Conservation (phyloP, 1,140 invertebrate genomes). For the Brachionus asplanchnoidis region DNA sequence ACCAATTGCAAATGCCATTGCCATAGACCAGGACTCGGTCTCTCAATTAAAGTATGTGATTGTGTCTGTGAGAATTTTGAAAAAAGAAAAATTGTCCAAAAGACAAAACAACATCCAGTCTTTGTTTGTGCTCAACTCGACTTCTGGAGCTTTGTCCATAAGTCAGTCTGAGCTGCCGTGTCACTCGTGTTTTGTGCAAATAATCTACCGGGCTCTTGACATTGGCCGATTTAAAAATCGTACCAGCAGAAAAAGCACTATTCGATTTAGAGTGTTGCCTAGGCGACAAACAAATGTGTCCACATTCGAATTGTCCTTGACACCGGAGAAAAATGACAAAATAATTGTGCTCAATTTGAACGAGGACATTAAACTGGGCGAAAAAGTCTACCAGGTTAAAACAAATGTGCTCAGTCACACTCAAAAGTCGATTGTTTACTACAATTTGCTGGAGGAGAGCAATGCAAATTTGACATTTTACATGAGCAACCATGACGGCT, state of each 20-base stretch:
- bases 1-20: conserved; percentile 11
- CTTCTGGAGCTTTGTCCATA: neutral
- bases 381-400: conserved; percentile 36
- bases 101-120: neutral
- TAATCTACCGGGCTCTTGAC: neutral
- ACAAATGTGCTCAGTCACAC: neutral
- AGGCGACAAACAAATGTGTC: neutral
- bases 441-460: neutral
- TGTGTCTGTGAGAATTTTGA: neutral
- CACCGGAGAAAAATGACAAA: neutral
- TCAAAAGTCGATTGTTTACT: conserved; percentile 17
- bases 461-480: conserved; percentile 26
- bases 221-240: conserved; percentile 5
- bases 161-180: neutral
- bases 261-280: neutral
- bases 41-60: conserved; percentile 15
- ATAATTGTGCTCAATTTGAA: neutral
- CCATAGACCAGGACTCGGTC: conserved; percentile 5
- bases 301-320: neutral
- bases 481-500: conserved; percentile 24
- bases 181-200: neutral
- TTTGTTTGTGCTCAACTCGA: neutral
- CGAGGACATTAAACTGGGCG: conserved; percentile 24
- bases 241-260: conserved; percentile 9
- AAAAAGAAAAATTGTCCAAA: too few relatives aligned